These are phyloP conservation scores for Drosophila cardini DNA, from an alignment of 1,140 invertebrate species.

Conservation along the genomic window DNA sequence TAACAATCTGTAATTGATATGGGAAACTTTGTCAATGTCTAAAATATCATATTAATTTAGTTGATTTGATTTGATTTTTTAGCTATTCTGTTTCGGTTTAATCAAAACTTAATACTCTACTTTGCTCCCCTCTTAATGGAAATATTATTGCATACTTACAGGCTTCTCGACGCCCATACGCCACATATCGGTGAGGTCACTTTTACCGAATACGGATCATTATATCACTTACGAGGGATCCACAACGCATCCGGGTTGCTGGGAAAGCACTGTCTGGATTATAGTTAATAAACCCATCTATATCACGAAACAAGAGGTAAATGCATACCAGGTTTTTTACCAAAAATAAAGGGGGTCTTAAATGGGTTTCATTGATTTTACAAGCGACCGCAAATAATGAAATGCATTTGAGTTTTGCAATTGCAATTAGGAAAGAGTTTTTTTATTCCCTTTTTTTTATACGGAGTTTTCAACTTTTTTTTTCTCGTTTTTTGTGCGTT, in stretches of 20 bases:
- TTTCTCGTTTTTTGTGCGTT: constrained; percentile 11
- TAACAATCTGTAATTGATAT: too few species aligned
- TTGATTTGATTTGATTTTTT: too few species aligned
- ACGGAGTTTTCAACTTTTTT: constrained; percentile 1
- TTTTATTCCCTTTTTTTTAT: constrained; percentile 1
- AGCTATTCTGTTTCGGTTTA: too few species aligned
- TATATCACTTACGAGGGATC: constrained; percentile 99
- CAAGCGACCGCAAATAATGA: constrained; percentile 71
- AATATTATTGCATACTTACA: constrained; percentile 83
- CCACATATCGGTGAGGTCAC: constrained; percentile 91
- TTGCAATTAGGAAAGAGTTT: constrained; percentile 62
- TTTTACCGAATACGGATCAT: constrained; percentile 94
- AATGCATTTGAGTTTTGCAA: constrained; percentile 69
- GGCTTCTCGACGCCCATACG: constrained; percentile 92
- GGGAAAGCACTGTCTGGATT: constrained; percentile 97
- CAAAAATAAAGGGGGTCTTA: not conserved
- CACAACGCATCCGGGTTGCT: constrained; percentile 96
- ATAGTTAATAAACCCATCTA: constrained; percentile 98
- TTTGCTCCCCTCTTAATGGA: not conserved
- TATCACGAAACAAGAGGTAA: constrained; percentile 95
- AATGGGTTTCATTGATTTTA: constrained; percentile 22
- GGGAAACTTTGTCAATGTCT: too few species aligned
- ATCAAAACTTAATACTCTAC: not conserved
- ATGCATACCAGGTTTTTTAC: not conserved
- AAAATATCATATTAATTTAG: too few species aligned